Base-by-base conservation (phyloP, 2,888 invertebrate species). In the Achlya flavicornis region DNA sequence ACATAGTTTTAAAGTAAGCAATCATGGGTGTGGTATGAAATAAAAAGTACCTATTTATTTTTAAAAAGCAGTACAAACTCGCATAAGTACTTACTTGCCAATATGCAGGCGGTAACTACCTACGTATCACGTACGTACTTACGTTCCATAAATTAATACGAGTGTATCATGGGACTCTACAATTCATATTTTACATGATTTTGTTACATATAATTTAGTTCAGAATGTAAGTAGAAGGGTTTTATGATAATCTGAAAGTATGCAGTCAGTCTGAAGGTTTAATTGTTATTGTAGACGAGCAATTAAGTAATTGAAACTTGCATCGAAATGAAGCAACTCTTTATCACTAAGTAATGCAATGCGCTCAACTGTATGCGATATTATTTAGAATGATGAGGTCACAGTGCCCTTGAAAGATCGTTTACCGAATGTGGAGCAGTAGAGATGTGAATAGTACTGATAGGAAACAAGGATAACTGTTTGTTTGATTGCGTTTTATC, bases 361-460 rank as follows among this genome's bases (percentile, higher is more conserved):
- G 64, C 63, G 62, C 62, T 69, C 69, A 69, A 70, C 70, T 72
- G 66, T 63, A 63, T 71, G 64, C 62, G 57, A 65, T 67, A 63
- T 69, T 70, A 71, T 72, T 70, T 61, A 61, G 64, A 72, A 59
- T 60, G 68, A 66, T 68, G 63, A 73, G 66, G 72, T 74, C 72
- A 66, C 63, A 5, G 60, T 33, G 81, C 73, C 83, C 80, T 83
- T 85, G 83, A 78, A 53, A 64, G 72, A 76, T 71, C 74, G 64
- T 75, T 72, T 66, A 72, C 66, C 64, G 66, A 83, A 83, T 79
- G 75, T 79, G 65, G 78, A 77, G 70, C 77, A 79, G 58, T 19
- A 19, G 66, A 61, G 63, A 65, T 69, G 77, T 67, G 26, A 26
- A 26, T 26, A 65, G 63, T 46, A 61, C 61, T 66, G 38, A 58